These are phyloP conservation scores for Scleropages formosus DNA, from an alignment of 2,797 vertebrate species.

Conservation along the genomic window DNA sequence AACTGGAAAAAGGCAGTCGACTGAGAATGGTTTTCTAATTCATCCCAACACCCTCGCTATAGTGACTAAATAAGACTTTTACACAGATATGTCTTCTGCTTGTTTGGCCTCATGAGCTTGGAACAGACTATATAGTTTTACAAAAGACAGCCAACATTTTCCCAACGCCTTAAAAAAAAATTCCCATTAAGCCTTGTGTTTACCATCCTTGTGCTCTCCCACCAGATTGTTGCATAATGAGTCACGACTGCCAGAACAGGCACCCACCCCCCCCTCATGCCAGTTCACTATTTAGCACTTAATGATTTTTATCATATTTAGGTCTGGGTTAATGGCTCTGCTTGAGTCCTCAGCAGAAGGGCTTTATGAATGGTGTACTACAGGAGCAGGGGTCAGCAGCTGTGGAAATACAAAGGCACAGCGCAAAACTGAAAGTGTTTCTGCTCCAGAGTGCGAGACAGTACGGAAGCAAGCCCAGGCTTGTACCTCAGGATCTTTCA, in stretches of 20 bases:
- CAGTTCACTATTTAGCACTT: slow-evolving; percentile 12
- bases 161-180: neutral
- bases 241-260: slow-evolving; percentile 12
- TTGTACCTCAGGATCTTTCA: slow-evolving; percentile 89
- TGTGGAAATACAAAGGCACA: neutral
- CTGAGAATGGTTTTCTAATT: neutral
- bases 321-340: slow-evolving; percentile 11
- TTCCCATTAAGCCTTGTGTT: slow-evolving; percentile 19
- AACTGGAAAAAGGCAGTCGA: slow-evolving; percentile 13
- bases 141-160: slow-evolving; percentile 19
- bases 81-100: slow-evolving; percentile 11
- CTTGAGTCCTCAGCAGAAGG: neutral
- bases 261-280: neutral
- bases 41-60: slow-evolving; percentile 10
- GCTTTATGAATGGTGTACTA: neutral
- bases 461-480: neutral
- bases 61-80: slow-evolving; percentile 8
- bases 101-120: slow-evolving; percentile 21
- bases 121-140: slow-evolving; percentile 20
- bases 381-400: neutral
- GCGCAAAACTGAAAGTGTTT: neutral
- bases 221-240: slow-evolving; percentile 25
- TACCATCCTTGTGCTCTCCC: slow-evolving; percentile 7
- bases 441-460: neutral
- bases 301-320: slow-evolving; percentile 28